phyloP scores from a whole-genome alignment of 2,888 invertebrate genomes.

The Polietes domitor region DNA sequence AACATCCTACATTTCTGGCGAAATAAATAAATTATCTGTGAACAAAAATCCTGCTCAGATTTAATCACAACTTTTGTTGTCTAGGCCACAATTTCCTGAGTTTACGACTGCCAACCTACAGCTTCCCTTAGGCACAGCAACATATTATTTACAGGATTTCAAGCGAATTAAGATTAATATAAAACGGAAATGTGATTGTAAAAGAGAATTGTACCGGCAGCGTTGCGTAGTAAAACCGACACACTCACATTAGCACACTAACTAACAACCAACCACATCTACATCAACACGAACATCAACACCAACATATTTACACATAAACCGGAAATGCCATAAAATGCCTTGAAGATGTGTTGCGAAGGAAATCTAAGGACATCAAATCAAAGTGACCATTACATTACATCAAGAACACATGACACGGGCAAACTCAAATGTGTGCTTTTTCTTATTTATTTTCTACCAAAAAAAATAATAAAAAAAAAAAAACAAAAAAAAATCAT shows the following conservation, averaged over 20 bases:
- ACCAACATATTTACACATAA: neutral
- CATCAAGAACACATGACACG: neutral
- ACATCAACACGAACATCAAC: too few species aligned
- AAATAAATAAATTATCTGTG: too few species aligned
- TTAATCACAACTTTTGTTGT: neutral
- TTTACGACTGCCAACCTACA: slow-evolving; percentile 28
- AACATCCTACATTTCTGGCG: too few species aligned
- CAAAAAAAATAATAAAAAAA: too few species aligned
- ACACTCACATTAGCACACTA: too few species aligned
- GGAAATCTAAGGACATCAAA: slow-evolving; percentile 61
- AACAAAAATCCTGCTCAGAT: neutral
- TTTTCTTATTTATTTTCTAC: slow-evolving; percentile 59
- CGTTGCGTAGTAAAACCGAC: neutral
- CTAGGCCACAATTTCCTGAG: slow-evolving; percentile 12
- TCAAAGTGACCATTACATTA: slow-evolving; percentile 41
- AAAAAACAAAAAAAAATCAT: slow-evolving; percentile 55
- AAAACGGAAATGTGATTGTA: slow-evolving; percentile 19
- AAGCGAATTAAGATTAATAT: slow-evolving; percentile 18
- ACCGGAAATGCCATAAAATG: neutral
- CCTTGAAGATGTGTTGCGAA: slow-evolving; percentile 5
- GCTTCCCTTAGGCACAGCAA: neutral
- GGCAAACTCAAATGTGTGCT: slow-evolving; percentile 53
- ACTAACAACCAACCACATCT: too few species aligned
- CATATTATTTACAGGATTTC: neutral
- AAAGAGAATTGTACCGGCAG: neutral